Evolutionary conservation across 2,113 vertebrate species (phyloP), one percentile per base, ranked within the genome.

Genomic region (Zeus faber): DNA sequence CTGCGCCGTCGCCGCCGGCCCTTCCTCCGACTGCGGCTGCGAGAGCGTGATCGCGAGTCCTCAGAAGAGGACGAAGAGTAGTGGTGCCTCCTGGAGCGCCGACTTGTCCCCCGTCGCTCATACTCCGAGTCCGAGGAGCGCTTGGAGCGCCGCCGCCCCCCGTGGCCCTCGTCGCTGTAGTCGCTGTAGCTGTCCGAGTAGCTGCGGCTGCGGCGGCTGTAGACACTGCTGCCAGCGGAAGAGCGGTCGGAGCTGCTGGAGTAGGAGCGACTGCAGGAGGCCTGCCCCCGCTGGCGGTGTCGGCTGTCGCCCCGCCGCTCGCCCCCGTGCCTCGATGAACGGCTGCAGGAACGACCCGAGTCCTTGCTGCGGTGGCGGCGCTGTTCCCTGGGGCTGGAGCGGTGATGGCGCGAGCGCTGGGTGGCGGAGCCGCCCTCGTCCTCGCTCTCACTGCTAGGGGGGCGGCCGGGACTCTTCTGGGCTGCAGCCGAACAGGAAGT

Each of bases 131-230:
- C 96, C 0, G 95, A 96, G 11, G 93, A 97, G 0, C 86, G 92
- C 62, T 96, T 94, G 0, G 93, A 94, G 54, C 56, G 62, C 20
- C 53, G 89, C 52, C 79, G 72, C 14, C 70, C 74, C 1, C 79
- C 41, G 51, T 54, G 82, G 2, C 73, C 87, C 62, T 10, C 88
- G 8, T 91, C 89, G 5, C 95, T 99, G 70, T 97, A 95, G 65
- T 95, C 95, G 5, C 94, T 98, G 62, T 98, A 98, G 77, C 93
- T 98, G 58, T 98, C 94, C 0, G 94, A 94, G 77, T 97, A 97
- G 76, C 95, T 98, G 74, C 90, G 95, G 67, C 95, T 97, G 0
- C 83, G 89, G 11, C 80, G 87, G 18, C 80, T 91, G 76, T 96
- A 95, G 23, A 91, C 94, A 11, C 91, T 88, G 77, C 95, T 98